phyloP scores from a whole-genome alignment of 2,797 vertebrate species.

The Erithacus rubecula region DNA sequence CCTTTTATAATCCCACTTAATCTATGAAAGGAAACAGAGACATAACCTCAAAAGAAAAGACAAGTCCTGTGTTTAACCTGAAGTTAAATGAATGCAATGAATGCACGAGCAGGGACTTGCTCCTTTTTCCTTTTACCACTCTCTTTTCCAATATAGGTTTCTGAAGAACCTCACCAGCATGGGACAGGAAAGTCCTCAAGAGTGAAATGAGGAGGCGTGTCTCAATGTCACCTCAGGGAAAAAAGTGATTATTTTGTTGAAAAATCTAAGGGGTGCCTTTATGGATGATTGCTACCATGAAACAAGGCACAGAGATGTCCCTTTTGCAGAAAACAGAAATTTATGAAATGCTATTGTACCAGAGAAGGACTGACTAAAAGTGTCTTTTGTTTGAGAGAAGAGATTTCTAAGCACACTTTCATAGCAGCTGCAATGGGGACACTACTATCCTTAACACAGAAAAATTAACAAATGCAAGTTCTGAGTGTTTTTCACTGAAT shows the following conservation, averaged over 20 bases:
- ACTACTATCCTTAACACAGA: background rate
- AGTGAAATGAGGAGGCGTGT: background rate
- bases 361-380: background rate
- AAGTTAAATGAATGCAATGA: background rate
- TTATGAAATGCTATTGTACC: background rate
- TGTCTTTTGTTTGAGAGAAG: background rate
- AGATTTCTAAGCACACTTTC: background rate
- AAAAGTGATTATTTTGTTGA: background rate
- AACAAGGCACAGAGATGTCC: background rate
- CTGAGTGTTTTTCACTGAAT: background rate
- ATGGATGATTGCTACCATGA: background rate
- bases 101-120: accelerated
- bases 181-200: background rate
- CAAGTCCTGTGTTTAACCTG: background rate
- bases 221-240: background rate
- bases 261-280: background rate
- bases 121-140: background rate
- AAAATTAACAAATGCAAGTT: background rate
- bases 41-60: background rate
- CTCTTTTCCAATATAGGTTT: background rate
- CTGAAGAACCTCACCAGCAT: background rate
- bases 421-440: background rate
- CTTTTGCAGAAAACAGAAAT: background rate
- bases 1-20: background rate
- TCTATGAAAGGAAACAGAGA: background rate